These are phyloP conservation scores for Lamprotornis superbus DNA, from an alignment of 2,113 vertebrate genomes.

Conservation along the genomic window DNA sequence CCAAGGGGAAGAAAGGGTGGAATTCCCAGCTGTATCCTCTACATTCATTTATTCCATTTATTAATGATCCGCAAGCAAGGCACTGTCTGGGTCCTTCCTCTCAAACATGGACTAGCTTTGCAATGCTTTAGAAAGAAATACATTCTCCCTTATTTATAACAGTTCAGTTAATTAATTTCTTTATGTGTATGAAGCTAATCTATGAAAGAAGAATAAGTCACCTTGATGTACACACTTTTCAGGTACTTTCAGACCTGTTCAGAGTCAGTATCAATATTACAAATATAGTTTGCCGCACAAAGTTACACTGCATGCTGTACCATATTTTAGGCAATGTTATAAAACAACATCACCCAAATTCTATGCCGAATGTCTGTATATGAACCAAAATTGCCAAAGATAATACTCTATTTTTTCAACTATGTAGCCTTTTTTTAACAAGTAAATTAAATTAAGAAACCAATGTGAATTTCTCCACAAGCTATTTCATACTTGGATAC, in stretches of 20 bases:
- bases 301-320: neutral
- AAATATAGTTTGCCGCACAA: neutral
- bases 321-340: neutral
- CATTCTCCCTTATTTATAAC: neutral
- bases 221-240: neutral
- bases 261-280: neutral
- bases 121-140: neutral
- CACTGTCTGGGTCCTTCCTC: neutral
- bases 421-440: constrained; percentile 18
- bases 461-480: constrained; percentile 54
- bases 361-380: constrained; percentile 21
- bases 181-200: neutral
- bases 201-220: neutral
- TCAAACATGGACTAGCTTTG: neutral
- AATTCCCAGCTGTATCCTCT: neutral
- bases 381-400: constrained; percentile 54
- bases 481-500: constrained; percentile 73
- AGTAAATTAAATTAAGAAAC: constrained; percentile 73
- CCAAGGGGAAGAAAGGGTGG: neutral
- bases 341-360: neutral
- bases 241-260: neutral
- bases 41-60: neutral
- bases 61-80: neutral
- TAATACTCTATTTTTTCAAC: constrained; percentile 45
- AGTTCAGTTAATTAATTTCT: neutral